Percentiles rank a stretch among this genome's conserved stretches.
Conservation (phyloP, 2,888 invertebrate species). For the Dascillus cervinus region DNA sequence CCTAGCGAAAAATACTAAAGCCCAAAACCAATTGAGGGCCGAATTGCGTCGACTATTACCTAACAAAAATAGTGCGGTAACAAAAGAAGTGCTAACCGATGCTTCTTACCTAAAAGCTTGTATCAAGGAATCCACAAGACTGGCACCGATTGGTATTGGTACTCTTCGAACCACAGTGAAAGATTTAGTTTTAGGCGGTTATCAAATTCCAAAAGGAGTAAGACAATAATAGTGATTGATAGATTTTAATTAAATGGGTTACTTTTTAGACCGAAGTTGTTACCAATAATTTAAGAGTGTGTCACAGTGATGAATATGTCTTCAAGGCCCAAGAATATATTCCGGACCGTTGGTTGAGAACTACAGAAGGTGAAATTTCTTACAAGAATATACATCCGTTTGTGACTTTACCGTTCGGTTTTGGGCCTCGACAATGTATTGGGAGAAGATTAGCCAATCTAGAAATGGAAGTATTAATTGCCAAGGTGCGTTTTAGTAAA, state of each 20-base stretch:
- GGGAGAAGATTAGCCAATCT: slow-evolving; percentile 66
- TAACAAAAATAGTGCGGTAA: slow-evolving; percentile 30
- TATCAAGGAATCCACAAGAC: slow-evolving; percentile 53
- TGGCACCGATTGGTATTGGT: slow-evolving; percentile 27
- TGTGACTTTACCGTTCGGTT: slow-evolving; percentile 58
- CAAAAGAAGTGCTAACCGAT: slow-evolving; percentile 34
- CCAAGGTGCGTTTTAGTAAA: slow-evolving; percentile 22
- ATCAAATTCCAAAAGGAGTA: slow-evolving; percentile 38
- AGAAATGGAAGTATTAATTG: slow-evolving; percentile 36
- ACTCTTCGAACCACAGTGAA: slow-evolving; percentile 25
- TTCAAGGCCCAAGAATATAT: slow-evolving; percentile 24
- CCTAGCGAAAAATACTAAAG: slow-evolving; percentile 40
- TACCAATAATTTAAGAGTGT: slow-evolving; percentile 1
- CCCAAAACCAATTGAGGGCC: slow-evolving; percentile 38
- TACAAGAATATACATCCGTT: slow-evolving; percentile 46
- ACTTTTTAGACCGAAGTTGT: slow-evolving; percentile 18
- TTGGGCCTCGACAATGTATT: slow-evolving; percentile 59
- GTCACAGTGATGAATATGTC: slow-evolving; percentile 12
- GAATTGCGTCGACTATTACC: slow-evolving; percentile 34
- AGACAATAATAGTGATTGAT: slow-evolving; percentile 7
- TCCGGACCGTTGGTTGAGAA: slow-evolving; percentile 30
- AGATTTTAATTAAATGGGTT: background rate
- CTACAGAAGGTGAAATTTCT: slow-evolving; percentile 19
- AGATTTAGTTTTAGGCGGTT: slow-evolving; percentile 35
- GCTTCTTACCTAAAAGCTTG: slow-evolving; percentile 53